Base-by-base conservation (phyloP, 1,140 invertebrate genomes). In the Papilio glaucus region DNA sequence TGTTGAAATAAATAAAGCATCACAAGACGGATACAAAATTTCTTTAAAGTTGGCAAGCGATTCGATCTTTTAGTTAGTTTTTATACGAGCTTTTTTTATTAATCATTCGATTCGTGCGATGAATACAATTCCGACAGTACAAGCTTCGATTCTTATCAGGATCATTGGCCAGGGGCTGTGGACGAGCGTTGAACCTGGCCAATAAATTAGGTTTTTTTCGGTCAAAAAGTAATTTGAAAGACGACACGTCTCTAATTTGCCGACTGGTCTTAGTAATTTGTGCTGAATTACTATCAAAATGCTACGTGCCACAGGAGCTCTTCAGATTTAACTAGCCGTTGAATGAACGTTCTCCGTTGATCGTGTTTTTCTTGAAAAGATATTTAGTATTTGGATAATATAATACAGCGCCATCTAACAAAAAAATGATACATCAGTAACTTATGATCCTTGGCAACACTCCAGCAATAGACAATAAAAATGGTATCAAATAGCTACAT, bases 91-190 rank as follows among this genome's bases (percentile, higher is more conserved):
- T 57, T 57, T 57, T 57, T 53, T 39, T 39, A 10, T 53, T 18
- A 38, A 24, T 39, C 29, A 37, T 29, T 15, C 13, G 29, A 12
- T 18, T 18, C 37, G 62, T 39, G 37, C 37, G 15, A 53, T 53
- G 0, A 41, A n/a, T 65, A 39, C 33, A 39, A 65, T 65, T 65
- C n/a, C n/a, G 18, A 21, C 1, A 4, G 29, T 61, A 15, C 62
- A 37, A 65, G 62, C 21, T 37, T 65, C 62, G 37, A 65, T 65
- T 65, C 62, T 38, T 65, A 65, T 65, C 62, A 65, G 62, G 9
- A 65, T 53, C 45, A 53, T 39, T 65, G 18, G 29, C 62, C 62
- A 18, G 33, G 37, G 62, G 62, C 62, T 21, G 8, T 21, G 33
- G 15, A 38, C 37, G 62, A 65, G 37, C 62, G 37, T 65, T 65